Base-by-base conservation (phyloP, 2,888 invertebrate genomes). In the Lymantria dispar region DNA sequence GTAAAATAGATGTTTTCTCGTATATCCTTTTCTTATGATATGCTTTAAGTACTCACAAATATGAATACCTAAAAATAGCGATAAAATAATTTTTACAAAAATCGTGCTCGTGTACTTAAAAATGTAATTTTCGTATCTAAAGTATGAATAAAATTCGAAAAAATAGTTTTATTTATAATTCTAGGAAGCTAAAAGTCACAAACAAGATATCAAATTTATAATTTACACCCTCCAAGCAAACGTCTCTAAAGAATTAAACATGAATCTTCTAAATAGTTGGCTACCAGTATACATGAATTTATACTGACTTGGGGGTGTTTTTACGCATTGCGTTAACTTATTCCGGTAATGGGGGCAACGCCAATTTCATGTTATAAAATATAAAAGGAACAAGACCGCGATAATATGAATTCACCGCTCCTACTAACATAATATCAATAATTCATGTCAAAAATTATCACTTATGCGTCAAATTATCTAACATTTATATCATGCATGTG, bases 241-340 rank as follows among this genome's bases (percentile, higher is more conserved):
- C 15, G 14, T 13, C 22, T 14, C 22, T 37, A 45, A 42, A 22
- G 38, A 33, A 48, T 14, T 45, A 8, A 11, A 1, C 8, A 12
- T 12, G 13, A 33, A 39, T 43, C 13, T 44, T 42, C 29, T 37
- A 37, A 50, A 47, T 42, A 42, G 31, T 43, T 22, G 13, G 43
- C 29, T 11, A 31, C 15, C 11, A 15, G 33, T 41, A 33, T 36
- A 41, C 49, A 46, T 11, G 53, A 50, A 22, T 45, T 47, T 51
- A 10, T 33, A 15, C 33, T 42, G 45, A 62, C 31, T 49, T 14
- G 43, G 38, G 52, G 39, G 44, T 41, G 44, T 45, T 58, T 50
- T 49, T 62, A 64, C 63, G 63, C 66, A 63, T 43, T 62, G 67
- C 67, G 57, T 57, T 62, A 52, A 54, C 52, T 60, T 54, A 60